Base-by-base conservation (phyloP, 2,113 vertebrate genomes). In the Syngnathus scovelli region DNA sequence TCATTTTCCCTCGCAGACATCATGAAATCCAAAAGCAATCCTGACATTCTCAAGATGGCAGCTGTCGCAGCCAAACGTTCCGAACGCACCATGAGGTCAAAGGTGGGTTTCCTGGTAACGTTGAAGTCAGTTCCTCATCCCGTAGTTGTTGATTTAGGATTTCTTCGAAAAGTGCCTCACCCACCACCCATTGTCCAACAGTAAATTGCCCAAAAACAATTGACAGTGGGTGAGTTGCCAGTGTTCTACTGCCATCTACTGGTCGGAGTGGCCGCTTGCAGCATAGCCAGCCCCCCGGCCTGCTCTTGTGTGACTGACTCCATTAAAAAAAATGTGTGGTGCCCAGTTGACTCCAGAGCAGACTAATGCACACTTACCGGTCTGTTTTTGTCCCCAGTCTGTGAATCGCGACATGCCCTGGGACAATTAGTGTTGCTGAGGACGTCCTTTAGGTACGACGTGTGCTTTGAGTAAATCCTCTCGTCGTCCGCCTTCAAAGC, bases 1-100 rank as follows among this genome's bases (percentile, higher is more conserved):
- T 46, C 15, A 23, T 62, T 43, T 62, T 62, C 39, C 23, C 19
- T 49, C 11, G 3, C 64, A 93, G 92, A 93, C 76, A 92, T 93
- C 75, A 92, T 93, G 92, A 93, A 93, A 84, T 93, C 92, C 61
- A 93, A 92, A 83, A 93, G 92, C 78, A 92, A 93, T 83, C 92
- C 92, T 7, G 92, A 93, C 79, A 93, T 93, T 67, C 85, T 93
- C 0, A 93, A 93, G 85, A 92, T 93, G 90, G 92, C 92, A 8
- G 92, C 90, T 1, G 91, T 90, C 7, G 92, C 91, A 39, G 90
- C 91, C 16, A 93, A 93, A 71, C 91, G 92, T 75, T 90, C 91
- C 0, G 92, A 93, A 78, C 88, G 92, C 63, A 90, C 90, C 65
- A 68, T 92, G 89, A 91, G 92, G 77, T 92, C 92, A 72, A 93